Evolutionary conservation across 2,888 invertebrate species (phyloP), one percentile per base, ranked within the genome.

Genomic region (Poecilus cupreus): DNA sequence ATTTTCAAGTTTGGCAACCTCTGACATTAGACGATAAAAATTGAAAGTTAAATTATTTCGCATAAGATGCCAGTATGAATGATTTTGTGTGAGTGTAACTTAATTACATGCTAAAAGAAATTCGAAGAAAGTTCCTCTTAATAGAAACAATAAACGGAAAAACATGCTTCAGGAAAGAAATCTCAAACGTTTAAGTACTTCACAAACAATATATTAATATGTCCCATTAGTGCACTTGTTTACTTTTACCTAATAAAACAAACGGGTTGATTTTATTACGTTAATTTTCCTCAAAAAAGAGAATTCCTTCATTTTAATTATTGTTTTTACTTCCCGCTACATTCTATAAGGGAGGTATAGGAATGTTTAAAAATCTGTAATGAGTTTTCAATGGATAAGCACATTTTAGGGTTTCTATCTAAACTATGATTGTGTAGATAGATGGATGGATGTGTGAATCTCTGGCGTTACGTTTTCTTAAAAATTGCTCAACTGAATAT

Each of bases 51-150:
- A 18, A 22, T 22, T 18, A 16, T 6, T 10, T 54, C 18, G 10
- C 20, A 68, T 13, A 68, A 60, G 22, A 60, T 39, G 39, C 10
- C 22, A 6, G 16, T 10, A 68, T 68, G 43, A 68, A 26, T 60
- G 60, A 60, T 26, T 60, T 60, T 60, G 26, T 60, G 60, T 60
- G 68, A 39, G 43, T 68, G 68, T 68, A 39, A 68, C 32, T 68
- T 68, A 68, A 68, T 68, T 68, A 68, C 22, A 39, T 39, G 43
- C 39, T 16, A 39, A 68, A 68, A 68, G 39, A 68, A 68, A 68
- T 39, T 68, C 18, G 20, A 68, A 68, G 68, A 68, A 68, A 68
- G 68, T 68, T 10, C 18, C 20, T 68, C 68, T 60, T 60, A 26
- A 60, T 13, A 60, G n/a, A 60, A 60, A 60, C 60, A 60, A 60